Evolutionary conservation across 2,113 vertebrate genomes (phyloP), one percentile per base, ranked within the genome.

Genomic region (Urocitellus parryii): DNA sequence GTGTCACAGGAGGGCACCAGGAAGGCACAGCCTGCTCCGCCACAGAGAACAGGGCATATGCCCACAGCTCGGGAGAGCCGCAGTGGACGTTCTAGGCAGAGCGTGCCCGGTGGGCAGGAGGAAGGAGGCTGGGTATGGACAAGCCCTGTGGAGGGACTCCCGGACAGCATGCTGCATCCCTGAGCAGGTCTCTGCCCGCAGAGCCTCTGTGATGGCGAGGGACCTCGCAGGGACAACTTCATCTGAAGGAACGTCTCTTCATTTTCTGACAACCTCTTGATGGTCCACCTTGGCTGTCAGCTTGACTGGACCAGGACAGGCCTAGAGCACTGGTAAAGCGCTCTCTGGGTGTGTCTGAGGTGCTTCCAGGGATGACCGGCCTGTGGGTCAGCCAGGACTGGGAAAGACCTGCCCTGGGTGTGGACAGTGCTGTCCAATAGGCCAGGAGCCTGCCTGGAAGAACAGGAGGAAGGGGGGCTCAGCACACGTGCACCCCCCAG

Each of bases 61-160:
- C 42, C 67, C 78, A 34, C 5, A 22, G 27, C 32, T 1, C 9
- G 65, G 56, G 88, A 42, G 73, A 48, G 17, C 27, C 24, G 16
- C 16, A 2, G 0, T 0, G 5, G 34, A n/a, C 4, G 2, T 20
- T 14, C 5, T 2, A 17, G 39, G 58, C 18, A 27, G 29, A 11
- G 6, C 5, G 3, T 9, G 16, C 5, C n/a, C 2, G 7, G 1
- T 1, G 11, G 51, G 16, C 88, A 42, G 8, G 51, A 45, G 65
- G n/a, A 4, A 34, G 73, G 51, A n/a, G 27, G 77, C 0, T 13
- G 17, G 45, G 67, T 5, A 34, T 4, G 0, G 51, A 45, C 9
- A 1, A 9, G 8, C 2, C 51, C 22, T 0, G 17, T 22, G 29
- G 25, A 58, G 16, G 25, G n/a, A 13, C 39, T 24, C 1, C 34